phyloP scores from a whole-genome alignment of 2,888 invertebrate species.

The Hypselothyrea guttata region DNA sequence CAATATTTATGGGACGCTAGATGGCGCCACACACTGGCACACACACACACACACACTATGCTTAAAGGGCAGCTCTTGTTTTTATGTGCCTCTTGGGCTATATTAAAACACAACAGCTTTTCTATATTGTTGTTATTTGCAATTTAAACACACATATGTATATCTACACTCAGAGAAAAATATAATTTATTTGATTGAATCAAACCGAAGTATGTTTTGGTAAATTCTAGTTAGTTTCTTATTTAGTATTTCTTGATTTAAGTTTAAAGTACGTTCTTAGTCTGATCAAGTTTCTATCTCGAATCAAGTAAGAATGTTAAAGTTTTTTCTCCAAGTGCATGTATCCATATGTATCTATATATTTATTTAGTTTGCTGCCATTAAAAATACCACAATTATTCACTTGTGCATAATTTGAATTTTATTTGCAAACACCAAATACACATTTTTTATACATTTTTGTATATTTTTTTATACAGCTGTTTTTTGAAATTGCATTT shows the following conservation, averaged over 20 bases:
- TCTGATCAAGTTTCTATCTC: too few relatives aligned
- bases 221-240: too few relatives aligned
- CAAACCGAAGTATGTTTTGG: too few relatives aligned
- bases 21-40: slow-evolving; percentile 56
- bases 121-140: slow-evolving; percentile 18
- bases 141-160: slow-evolving; percentile 16
- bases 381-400: slow-evolving; percentile 69
- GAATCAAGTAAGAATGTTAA: too few relatives aligned
- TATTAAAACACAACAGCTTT: slow-evolving; percentile 56
- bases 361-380: slow-evolving; percentile 50
- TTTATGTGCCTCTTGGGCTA: slow-evolving; percentile 68
- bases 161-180: too few relatives aligned
- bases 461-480: slow-evolving; percentile 9
- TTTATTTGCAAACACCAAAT: slow-evolving; percentile 50
- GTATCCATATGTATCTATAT: slow-evolving; percentile 14
- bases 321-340: too few relatives aligned
- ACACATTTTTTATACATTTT: too few relatives aligned
- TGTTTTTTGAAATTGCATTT: slow-evolving; percentile 19
- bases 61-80: slow-evolving; percentile 42
- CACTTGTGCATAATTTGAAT: slow-evolving; percentile 73
- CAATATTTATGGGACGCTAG: slow-evolving; percentile 67
- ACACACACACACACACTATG: slow-evolving; percentile 11
- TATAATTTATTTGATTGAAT: slow-evolving; percentile 14
- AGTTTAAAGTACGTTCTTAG: too few relatives aligned
- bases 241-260: too few relatives aligned